phyloP scores from a whole-genome alignment of 2,888 invertebrate genomes.

The Vandiemenella viatica region DNA sequence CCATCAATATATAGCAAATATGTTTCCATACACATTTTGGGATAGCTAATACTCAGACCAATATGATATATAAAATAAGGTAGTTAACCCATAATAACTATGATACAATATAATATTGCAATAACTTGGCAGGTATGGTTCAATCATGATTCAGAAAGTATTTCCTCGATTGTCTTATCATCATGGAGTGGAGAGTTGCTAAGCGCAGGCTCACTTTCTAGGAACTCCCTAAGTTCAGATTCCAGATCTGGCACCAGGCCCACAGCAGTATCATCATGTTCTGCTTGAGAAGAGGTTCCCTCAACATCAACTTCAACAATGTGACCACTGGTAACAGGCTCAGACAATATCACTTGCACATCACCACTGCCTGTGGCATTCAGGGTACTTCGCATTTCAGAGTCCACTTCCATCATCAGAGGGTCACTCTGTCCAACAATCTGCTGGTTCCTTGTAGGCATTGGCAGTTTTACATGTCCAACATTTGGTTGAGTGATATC shows the following conservation, averaged over 20 bases:
- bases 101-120: not conserved
- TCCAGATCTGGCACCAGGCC: constrained; percentile 42
- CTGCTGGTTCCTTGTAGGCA: not conserved
- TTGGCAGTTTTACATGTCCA: no score
- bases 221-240: constrained; percentile 51
- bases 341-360: constrained; percentile 17
- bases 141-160: constrained; percentile 15
- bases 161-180: constrained; percentile 16
- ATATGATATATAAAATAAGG: no score
- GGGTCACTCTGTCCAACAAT: not conserved
- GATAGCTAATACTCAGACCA: no score
- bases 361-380: constrained; percentile 16
- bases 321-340: constrained; percentile 22
- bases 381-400: constrained; percentile 11
- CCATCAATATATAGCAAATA: no score
- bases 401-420: not conserved
- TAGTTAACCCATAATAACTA: not conserved
- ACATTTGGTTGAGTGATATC: no score
- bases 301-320: constrained; percentile 14
- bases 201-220: constrained; percentile 48
- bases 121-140: no score
- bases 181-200: constrained; percentile 31
- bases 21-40: no score
- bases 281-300: constrained; percentile 13
- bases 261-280: constrained; percentile 20